phyloP scores from a whole-genome alignment of 2,113 vertebrate species.

The Dromas ardeola region DNA sequence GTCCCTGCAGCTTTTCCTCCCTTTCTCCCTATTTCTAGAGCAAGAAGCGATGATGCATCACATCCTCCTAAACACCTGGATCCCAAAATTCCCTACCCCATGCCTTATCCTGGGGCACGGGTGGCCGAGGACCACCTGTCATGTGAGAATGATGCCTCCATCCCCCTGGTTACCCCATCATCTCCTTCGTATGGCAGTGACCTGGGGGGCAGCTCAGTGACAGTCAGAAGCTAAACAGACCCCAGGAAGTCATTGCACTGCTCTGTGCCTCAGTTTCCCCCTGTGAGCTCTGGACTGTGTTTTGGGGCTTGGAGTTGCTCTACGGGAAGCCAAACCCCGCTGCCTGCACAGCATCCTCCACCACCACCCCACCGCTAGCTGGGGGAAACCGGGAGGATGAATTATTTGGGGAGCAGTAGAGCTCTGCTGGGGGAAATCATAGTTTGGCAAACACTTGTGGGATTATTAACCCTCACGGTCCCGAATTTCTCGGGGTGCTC shows the following conservation, averaged over 20 bases:
- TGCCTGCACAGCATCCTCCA: background rate
- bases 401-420: background rate
- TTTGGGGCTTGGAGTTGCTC: background rate
- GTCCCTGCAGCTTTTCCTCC: background rate
- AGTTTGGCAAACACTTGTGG: background rate
- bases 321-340: background rate
- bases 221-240: background rate
- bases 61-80: rapidly evolving
- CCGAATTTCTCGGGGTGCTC: background rate
- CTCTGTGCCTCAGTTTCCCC: background rate
- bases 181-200: background rate
- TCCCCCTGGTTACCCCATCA: background rate
- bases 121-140: background rate
- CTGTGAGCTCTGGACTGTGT: background rate
- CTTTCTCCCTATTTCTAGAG: background rate
- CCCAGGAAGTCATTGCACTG: no score
- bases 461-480: background rate
- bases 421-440: background rate
- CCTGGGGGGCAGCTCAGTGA: background rate
- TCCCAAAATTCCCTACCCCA: background rate
- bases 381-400: background rate
- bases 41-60: background rate
- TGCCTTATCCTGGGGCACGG: background rate
- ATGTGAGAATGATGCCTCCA: rapidly evolving
- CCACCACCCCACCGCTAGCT: background rate